Percentiles rank a stretch among this genome's conserved stretches.
Conservation (phyloP, 2,888 invertebrate genomes). For the Heliconius charithonia region DNA sequence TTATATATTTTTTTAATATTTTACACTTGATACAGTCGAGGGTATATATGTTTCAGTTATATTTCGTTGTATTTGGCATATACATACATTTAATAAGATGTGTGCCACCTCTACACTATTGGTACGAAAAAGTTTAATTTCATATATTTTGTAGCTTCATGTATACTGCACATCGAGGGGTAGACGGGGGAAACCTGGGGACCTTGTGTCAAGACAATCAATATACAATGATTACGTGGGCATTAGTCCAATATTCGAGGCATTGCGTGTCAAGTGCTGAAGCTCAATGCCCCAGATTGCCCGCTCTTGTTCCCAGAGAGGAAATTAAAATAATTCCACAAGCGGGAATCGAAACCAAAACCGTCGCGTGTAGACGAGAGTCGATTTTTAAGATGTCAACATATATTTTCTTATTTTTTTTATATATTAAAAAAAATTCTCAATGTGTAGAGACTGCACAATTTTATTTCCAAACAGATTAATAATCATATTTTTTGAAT, state of each 20-base stretch:
- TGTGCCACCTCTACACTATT: not conserved
- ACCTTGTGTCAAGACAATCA: too few species aligned
- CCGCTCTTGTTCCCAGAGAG: not conserved
- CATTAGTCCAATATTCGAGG: too few species aligned
- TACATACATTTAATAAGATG: not conserved
- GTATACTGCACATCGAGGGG: too few species aligned
- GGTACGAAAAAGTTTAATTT: not conserved
- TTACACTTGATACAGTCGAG: constrained; percentile 36
- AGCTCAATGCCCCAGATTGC: not conserved
- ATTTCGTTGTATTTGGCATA: constrained; percentile 34
- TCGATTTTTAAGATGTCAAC: too few species aligned
- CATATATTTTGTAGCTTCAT: too few species aligned
- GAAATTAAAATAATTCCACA: not conserved
- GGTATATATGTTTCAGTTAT: constrained; percentile 9
- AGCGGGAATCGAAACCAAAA: not conserved
- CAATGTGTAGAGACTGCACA: constrained; percentile 9
- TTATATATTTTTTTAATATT: constrained; percentile 16
- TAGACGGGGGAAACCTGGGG: too few species aligned
- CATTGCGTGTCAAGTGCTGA: too few species aligned
- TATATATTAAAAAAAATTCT: not conserved
- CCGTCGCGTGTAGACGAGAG: not conserved
- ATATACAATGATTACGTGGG: too few species aligned
- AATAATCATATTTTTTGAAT: constrained; percentile 1
- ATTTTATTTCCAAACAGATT: constrained; percentile 1
- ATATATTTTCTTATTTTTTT: not conserved